phyloP scores from a whole-genome alignment of 2,888 invertebrate genomes.

The Acanthacorydalis orientalis region DNA sequence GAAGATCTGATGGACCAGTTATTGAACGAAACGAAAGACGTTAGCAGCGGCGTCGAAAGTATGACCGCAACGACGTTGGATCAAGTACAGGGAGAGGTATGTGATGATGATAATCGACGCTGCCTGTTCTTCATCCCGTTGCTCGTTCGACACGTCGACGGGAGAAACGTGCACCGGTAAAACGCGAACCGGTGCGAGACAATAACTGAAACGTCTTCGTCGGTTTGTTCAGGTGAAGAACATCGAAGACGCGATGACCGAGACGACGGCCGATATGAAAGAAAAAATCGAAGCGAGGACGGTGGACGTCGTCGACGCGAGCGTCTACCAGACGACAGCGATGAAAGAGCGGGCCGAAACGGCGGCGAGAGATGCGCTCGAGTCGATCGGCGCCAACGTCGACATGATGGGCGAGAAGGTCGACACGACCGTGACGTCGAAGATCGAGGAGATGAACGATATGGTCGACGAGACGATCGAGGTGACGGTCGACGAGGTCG shows the following conservation, averaged over 20 bases:
- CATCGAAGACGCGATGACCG: neutral
- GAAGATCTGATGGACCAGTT: slow-evolving; percentile 4
- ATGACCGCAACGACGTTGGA: slow-evolving; percentile 9
- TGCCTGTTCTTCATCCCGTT: too few species aligned
- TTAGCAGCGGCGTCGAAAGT: neutral
- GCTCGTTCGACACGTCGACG: too few species aligned
- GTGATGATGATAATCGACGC: slow-evolving; percentile 9
- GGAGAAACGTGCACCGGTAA: too few species aligned
- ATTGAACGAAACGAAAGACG: slow-evolving; percentile 3
- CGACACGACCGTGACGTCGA: neutral
- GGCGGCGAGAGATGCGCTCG: too few species aligned
- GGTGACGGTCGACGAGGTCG: slow-evolving; percentile 19
- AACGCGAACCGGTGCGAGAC: too few species aligned
- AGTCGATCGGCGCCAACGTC: neutral
- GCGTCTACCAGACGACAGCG: slow-evolving; percentile 19
- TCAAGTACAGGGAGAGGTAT: slow-evolving; percentile 13
- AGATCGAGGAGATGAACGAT: neutral
- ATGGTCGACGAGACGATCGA: slow-evolving; percentile 7
- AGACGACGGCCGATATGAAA: slow-evolving; percentile 14
- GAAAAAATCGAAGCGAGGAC: slow-evolving; percentile 15
- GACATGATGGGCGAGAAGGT: neutral
- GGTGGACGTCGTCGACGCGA: slow-evolving; percentile 12
- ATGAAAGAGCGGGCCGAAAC: slow-evolving; percentile 19
- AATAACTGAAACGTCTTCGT: too few species aligned
- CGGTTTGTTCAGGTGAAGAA: neutral